These are phyloP conservation scores for Pungitius pungitius DNA, from an alignment of 2,113 vertebrate genomes.

Conservation along the genomic window DNA sequence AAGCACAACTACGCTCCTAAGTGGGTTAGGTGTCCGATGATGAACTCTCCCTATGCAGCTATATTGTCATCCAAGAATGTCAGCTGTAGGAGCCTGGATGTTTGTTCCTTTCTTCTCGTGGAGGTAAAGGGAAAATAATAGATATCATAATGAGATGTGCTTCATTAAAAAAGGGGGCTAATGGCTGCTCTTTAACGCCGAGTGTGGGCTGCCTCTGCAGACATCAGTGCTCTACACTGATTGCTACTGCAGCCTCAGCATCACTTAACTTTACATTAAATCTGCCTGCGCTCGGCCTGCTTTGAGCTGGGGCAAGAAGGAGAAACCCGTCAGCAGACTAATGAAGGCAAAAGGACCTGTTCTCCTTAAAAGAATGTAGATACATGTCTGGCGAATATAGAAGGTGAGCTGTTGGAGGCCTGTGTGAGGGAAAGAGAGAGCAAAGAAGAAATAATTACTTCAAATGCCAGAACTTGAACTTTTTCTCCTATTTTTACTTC, in stretches of 20 bases:
- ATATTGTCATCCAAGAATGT: constrained; percentile 53
- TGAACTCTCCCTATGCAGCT: constrained; percentile 52
- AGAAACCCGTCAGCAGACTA: constrained; percentile 72
- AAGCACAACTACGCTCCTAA: constrained; percentile 30
- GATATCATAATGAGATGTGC: constrained; percentile 73
- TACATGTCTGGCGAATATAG: constrained; percentile 39
- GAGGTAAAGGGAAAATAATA: constrained; percentile 66
- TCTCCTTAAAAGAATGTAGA: constrained; percentile 64
- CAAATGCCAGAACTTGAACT: constrained; percentile 6
- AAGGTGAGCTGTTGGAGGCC: constrained; percentile 23
- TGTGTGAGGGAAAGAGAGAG: constrained; percentile 25
- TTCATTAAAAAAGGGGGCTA: constrained; percentile 77
- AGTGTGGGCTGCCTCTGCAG: constrained; percentile 64
- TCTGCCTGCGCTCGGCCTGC: constrained; percentile 60
- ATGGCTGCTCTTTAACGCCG: constrained; percentile 73
- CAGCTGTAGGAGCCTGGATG: constrained; percentile 59
- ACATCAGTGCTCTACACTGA: constrained; percentile 69
- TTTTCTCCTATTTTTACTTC: constrained; percentile 9
- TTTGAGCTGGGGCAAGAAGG: constrained; percentile 63
- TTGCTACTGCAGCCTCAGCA: constrained; percentile 75
- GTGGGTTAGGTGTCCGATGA: constrained; percentile 31
- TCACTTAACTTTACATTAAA: constrained; percentile 78
- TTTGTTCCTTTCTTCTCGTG: constrained; percentile 64
- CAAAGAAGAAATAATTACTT: constrained; percentile 34
- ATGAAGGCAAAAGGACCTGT: constrained; percentile 69